These are phyloP conservation scores for Actinia tenebrosa DNA, from an alignment of 64 coral and sea anemone species.

Conservation along the genomic window DNA sequence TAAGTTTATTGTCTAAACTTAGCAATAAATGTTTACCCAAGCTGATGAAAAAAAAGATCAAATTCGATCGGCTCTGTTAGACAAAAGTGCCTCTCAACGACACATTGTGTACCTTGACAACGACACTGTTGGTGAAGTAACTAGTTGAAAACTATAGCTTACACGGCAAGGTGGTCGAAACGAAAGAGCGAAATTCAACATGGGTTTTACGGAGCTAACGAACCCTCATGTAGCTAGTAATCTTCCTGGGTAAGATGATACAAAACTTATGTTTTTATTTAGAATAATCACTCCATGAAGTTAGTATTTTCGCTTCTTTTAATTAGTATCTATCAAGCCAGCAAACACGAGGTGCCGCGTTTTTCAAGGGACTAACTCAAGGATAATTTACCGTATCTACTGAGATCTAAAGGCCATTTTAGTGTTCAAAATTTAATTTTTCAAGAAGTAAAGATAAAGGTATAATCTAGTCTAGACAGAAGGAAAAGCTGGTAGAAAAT, in stretches of 20 bases:
- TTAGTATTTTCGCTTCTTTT: background rate
- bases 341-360: background rate
- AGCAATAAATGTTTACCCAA: conserved; percentile 8
- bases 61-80: conserved; percentile 16
- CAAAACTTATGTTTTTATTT: background rate
- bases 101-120: conserved; percentile 81
- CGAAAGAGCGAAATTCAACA: conserved; percentile 19
- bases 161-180: background rate
- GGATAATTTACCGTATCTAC: background rate
- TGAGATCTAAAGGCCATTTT: background rate
- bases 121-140: conserved; percentile 36
- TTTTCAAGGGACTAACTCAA: background rate
- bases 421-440: background rate
- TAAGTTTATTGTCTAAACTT: conserved; percentile 31
- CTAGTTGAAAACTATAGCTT: background rate
- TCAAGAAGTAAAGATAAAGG: too few relatives aligned
- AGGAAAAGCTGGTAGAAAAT: too few relatives aligned
- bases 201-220: conserved; percentile 87
- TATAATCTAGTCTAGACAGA: too few relatives aligned
- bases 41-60: conserved; percentile 16
- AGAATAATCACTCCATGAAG: background rate
- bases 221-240: conserved; percentile 78
- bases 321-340: background rate
- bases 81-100: conserved; percentile 42
- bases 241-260: conserved; percentile 61